A percentile compares a stretch with the other conserved stretches of the same genome.
Conservation (phyloP, 2,888 invertebrate species). For the Troides helena region DNA sequence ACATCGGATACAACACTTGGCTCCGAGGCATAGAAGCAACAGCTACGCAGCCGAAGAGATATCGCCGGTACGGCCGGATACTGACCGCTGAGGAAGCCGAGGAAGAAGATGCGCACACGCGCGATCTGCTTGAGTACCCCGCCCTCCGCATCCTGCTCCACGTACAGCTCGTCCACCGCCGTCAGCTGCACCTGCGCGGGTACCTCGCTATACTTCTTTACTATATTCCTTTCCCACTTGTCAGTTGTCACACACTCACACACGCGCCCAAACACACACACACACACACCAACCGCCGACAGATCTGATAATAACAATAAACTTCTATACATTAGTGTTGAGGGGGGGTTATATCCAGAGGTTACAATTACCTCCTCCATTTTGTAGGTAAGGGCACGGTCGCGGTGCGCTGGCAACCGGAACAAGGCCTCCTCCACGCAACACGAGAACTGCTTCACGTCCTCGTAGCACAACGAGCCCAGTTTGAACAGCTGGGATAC, state of each 20-base stretch:
- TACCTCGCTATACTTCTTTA: no score
- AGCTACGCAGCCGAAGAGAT: neutral
- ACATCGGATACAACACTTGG: no score
- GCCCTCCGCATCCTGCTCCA: conserved; percentile 92
- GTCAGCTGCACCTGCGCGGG: conserved; percentile 87
- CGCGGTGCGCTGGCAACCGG: conserved; percentile 89
- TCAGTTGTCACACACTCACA: neutral
- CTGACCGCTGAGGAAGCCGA: conserved; percentile 94
- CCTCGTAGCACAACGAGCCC: conserved; percentile 93
- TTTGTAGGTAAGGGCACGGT: conserved; percentile 94
- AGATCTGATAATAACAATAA: no score
- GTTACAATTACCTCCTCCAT: conserved; percentile 87
- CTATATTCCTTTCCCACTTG: neutral
- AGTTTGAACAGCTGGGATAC: conserved; percentile 97
- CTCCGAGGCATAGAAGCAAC: no score
- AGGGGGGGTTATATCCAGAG: neutral
- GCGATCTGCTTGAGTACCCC: conserved; percentile 94
- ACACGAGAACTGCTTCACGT: conserved; percentile 94
- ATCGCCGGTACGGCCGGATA: neutral
- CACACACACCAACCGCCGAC: neutral
- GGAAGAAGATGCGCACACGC: conserved; percentile 95
- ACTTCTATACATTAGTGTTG: neutral
- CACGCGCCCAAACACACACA: no score
- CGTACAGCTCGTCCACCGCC: conserved; percentile 94
- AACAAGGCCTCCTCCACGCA: conserved; percentile 97